These are phyloP conservation scores for Toxostoma redivivum DNA, from an alignment of 2,113 vertebrate species.

Conservation along the genomic window DNA sequence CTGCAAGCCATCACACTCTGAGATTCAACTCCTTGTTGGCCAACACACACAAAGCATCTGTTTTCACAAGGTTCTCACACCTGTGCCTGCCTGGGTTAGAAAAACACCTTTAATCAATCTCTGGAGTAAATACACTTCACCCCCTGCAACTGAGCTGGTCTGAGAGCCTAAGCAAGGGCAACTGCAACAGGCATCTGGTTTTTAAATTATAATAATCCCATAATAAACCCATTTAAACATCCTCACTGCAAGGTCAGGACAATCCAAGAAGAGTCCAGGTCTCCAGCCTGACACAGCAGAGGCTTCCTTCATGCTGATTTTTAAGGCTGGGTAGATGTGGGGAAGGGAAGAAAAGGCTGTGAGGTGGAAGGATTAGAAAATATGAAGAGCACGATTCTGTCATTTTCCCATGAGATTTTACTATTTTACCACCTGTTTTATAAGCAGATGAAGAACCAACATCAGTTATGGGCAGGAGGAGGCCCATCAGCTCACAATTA, in stretches of 20 bases:
- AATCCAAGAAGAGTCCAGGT: fast-evolving
- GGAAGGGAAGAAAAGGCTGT: not conserved
- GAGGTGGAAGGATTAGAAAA: not conserved
- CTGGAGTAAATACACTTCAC: not conserved
- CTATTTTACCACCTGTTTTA: not conserved
- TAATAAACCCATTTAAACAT: not conserved
- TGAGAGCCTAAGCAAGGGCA: not conserved
- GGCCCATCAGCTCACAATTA: not conserved
- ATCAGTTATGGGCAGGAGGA: not conserved
- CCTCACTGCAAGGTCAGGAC: not conserved
- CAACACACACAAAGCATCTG: fast-evolving
- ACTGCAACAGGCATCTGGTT: not conserved
- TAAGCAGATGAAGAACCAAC: not conserved
- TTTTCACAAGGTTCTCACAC: not conserved
- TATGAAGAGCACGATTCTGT: fast-evolving
- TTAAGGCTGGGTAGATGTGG: not conserved
- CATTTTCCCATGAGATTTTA: not conserved
- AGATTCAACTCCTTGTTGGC: fast-evolving
- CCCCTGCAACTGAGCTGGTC: not conserved
- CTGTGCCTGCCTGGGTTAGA: not conserved
- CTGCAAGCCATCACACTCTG: not conserved
- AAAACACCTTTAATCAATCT: not conserved
- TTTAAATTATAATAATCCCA: not conserved
- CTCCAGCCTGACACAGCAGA: not conserved
- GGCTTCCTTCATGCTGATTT: not conserved